A percentile compares a stretch with the other conserved stretches of the same genome.
Evolutionary conservation across 2,888 invertebrate genomes (phyloP).

Genomic region (Drosophila anceps): DNA sequence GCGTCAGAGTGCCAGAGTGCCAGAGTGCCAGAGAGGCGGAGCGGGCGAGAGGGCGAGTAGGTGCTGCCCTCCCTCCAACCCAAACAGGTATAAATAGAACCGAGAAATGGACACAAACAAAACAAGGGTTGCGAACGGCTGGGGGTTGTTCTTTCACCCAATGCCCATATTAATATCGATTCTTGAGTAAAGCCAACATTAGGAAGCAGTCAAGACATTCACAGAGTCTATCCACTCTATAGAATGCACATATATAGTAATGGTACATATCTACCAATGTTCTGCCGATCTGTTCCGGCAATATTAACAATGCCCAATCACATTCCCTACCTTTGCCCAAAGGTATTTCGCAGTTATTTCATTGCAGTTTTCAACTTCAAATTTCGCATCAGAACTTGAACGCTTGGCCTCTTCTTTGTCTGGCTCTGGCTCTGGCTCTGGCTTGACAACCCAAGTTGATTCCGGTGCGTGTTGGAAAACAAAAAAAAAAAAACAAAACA

Average conservation of each 20-base stretch:
- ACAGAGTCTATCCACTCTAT: not conserved
- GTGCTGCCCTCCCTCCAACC: not conserved
- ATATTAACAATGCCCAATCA: not conserved
- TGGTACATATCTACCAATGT: not conserved
- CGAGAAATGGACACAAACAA: slow-evolving; percentile 26
- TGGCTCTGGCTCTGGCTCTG: no score
- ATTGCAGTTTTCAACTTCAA: not conserved
- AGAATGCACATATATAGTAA: not conserved
- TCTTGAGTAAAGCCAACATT: slow-evolving; percentile 1
- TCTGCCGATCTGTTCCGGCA: not conserved
- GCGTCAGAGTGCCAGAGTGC: not conserved
- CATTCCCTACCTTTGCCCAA: not conserved
- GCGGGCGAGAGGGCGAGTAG: not conserved
- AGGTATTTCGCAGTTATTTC: not conserved
- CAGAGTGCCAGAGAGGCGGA: not conserved
- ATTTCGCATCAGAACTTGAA: not conserved
- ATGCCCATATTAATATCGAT: slow-evolving; percentile 13
- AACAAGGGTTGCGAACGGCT: slow-evolving; percentile 39
- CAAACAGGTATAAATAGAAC: slow-evolving; percentile 38
- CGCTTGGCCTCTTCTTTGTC: no score
- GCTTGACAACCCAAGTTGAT: slow-evolving; percentile 1
- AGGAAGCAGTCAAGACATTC: not conserved
- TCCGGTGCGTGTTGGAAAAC: not conserved
- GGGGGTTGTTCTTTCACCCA: slow-evolving; percentile 1
- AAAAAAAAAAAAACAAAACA: no score